Percentiles rank a stretch among this genome's conserved stretches.
These are phyloP conservation scores for Trachelus tabidus DNA, from an alignment of 2,888 invertebrate genomes.

Conservation along the genomic window DNA sequence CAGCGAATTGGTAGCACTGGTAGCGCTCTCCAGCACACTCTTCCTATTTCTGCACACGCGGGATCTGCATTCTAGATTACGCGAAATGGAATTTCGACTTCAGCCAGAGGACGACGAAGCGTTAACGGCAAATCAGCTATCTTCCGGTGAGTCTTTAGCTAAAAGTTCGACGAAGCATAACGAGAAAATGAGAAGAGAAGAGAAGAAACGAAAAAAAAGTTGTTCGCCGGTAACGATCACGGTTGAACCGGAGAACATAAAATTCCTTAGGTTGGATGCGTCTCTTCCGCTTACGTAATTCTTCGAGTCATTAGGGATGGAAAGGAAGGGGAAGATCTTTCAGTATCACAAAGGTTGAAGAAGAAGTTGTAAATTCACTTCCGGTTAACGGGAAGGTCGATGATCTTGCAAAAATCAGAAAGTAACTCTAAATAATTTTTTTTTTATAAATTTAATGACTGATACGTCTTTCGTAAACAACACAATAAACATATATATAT, in stretches of 20 bases:
- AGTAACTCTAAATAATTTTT: neutral
- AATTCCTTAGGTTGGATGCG: neutral
- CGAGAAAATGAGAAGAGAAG: neutral
- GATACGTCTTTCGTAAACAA: neutral
- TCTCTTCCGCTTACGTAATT: neutral
- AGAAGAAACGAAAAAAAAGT: neutral
- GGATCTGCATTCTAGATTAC: constrained; percentile 82
- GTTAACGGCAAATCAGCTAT: constrained; percentile 68
- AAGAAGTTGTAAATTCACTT: neutral
- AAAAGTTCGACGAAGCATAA: neutral
- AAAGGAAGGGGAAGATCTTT: neutral
- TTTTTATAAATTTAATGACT: neutral
- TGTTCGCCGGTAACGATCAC: neutral
- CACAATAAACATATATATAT: too few relatives aligned
- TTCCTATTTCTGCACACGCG: constrained; percentile 88
- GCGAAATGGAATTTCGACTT: constrained; percentile 82
- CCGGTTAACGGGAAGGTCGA: neutral
- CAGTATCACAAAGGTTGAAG: neutral
- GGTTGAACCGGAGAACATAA: neutral
- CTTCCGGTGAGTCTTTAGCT: constrained; percentile 63
- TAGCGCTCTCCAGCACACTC: constrained; percentile 85
- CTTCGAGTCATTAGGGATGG: neutral
- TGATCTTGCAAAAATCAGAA: neutral
- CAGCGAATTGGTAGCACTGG: constrained; percentile 83
- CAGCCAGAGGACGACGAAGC: constrained; percentile 73